phyloP scores from a whole-genome alignment of 2,797 vertebrate genomes.

The Danionella dracula region DNA sequence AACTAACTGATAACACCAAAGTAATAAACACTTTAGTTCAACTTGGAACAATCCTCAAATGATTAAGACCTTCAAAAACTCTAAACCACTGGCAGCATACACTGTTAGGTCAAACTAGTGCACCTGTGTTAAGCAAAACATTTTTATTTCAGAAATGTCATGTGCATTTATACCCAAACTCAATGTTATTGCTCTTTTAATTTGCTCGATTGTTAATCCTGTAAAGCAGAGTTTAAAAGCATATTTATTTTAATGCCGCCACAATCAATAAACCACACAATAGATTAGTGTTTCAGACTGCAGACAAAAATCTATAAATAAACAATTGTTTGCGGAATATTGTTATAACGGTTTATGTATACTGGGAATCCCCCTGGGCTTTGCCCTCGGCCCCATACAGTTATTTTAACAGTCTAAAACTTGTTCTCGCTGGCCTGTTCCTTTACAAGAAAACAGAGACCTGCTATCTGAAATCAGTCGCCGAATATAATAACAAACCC shows the following conservation, averaged over 20 bases:
- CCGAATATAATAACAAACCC: slow-evolving; percentile 65
- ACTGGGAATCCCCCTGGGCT: slow-evolving; percentile 44
- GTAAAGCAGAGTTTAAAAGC: neutral
- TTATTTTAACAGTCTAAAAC: slow-evolving; percentile 2
- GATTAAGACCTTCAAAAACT: too few species aligned
- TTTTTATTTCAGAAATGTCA: neutral
- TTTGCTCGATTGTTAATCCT: too few species aligned
- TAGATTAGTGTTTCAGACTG: slow-evolving; percentile 31
- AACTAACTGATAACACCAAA: too few species aligned
- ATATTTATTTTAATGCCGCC: neutral
- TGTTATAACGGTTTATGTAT: slow-evolving; percentile 10
- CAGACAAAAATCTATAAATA: slow-evolving; percentile 53
- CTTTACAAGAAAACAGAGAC: slow-evolving; percentile 64
- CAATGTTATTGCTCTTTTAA: neutral
- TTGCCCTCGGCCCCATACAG: slow-evolving; percentile 4
- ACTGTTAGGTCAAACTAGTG: too few species aligned
- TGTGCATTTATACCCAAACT: slow-evolving; percentile 16
- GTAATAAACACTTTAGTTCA: too few species aligned
- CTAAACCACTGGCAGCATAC: too few species aligned
- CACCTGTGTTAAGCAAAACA: too few species aligned
- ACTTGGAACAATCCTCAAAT: too few species aligned
- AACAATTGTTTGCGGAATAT: slow-evolving; percentile 27
- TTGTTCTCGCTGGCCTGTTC: slow-evolving; percentile 52
- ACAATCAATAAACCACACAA: slow-evolving; percentile 18
- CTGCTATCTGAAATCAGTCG: slow-evolving; percentile 56